Percentiles rank a stretch among this genome's conserved stretches.
phyloP scores from a whole-genome alignment of 2,113 vertebrate species.

The Tragelaphus imberbis region DNA sequence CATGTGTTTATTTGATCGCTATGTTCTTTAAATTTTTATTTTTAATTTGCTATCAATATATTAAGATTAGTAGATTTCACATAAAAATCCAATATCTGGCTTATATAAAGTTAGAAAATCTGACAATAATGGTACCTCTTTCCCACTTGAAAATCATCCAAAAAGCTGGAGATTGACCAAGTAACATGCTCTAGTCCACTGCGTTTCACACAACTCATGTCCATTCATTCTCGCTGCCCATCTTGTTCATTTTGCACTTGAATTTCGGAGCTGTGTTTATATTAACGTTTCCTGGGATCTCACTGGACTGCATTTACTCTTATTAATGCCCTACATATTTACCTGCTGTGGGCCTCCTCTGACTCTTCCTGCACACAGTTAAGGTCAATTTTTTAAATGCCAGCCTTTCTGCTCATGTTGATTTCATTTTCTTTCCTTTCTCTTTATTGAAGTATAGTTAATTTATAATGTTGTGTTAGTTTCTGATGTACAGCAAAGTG shows the following conservation, averaged over 20 bases:
- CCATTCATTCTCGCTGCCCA: not conserved
- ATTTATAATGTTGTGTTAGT: not conserved
- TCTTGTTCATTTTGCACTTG: not conserved
- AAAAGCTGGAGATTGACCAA: not conserved
- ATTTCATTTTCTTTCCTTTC: not conserved
- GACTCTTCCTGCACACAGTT: not conserved
- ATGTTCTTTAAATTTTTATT: not conserved
- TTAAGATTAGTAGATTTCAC: not conserved
- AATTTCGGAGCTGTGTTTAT: not conserved
- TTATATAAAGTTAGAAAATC: not conserved
- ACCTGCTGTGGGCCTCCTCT: not conserved
- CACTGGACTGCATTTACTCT: not conserved
- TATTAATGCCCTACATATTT: not conserved
- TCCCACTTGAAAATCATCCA: not conserved
- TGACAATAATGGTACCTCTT: not conserved
- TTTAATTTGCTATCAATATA: not conserved
- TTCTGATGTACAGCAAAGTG: not conserved
- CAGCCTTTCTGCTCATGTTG: not conserved
- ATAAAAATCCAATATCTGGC: not conserved
- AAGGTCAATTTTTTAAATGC: not conserved
- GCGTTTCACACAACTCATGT: rapidly evolving
- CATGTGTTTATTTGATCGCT: not conserved
- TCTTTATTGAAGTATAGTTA: no score
- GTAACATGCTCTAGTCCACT: not conserved
- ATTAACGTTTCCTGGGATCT: not conserved